A percentile compares a stretch with the other conserved stretches of the same genome.
Conservation (phyloP, 2,113 vertebrate genomes). For the Gadus chalcogrammus region DNA sequence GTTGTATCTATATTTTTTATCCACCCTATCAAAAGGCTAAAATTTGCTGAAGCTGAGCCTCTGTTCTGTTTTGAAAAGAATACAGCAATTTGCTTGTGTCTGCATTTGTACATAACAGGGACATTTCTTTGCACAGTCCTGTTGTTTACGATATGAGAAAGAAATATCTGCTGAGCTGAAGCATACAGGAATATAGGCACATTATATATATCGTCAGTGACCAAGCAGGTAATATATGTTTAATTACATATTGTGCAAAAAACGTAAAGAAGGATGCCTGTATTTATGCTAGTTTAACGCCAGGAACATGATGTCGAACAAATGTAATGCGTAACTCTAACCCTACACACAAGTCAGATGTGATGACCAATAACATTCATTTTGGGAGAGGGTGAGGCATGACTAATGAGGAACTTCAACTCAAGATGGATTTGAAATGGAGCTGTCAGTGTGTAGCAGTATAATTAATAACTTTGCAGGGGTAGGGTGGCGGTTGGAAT, state of each 20-base stretch:
- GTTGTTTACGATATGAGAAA: not conserved
- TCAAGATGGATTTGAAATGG: not conserved
- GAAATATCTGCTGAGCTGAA: not conserved
- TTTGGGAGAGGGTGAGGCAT: not conserved
- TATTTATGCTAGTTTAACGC: too few relatives aligned
- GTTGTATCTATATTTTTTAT: too few relatives aligned
- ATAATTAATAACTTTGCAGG: conserved; percentile 11
- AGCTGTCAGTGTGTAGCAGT: not conserved
- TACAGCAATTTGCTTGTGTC: not conserved
- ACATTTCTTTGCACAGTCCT: too few relatives aligned
- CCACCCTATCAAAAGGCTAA: too few relatives aligned
- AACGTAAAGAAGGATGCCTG: too few relatives aligned
- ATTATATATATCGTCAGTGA: not conserved
- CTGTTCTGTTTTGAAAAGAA: not conserved
- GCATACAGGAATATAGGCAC: not conserved
- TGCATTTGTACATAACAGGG: too few relatives aligned
- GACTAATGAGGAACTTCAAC: not conserved
- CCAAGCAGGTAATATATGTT: too few relatives aligned
- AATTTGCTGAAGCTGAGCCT: too few relatives aligned
- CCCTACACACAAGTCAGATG: not conserved
- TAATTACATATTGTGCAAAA: too few relatives aligned
- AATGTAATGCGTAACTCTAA: not conserved
- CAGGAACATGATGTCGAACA: too few relatives aligned
- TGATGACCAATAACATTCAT: too few relatives aligned
- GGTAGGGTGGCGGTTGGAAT: not conserved